A percentile compares a stretch with the other conserved stretches of the same genome.
phyloP scores from a whole-genome alignment of 2,113 vertebrate genomes.

The Papio anubis region DNA sequence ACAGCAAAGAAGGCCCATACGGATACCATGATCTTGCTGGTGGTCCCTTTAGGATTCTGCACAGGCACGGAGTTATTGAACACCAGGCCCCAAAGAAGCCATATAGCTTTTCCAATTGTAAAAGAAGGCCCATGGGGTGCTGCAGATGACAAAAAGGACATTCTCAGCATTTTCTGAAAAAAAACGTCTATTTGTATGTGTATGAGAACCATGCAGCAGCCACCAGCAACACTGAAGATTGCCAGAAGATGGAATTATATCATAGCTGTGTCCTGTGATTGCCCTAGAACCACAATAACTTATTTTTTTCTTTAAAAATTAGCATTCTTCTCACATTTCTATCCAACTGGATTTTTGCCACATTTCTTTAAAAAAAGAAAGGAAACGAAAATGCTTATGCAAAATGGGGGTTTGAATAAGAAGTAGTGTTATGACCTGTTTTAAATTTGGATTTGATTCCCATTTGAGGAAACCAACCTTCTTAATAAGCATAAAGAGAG shows the following conservation, averaged over 20 bases:
- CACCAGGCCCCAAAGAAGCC: conserved; percentile 98
- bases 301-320: background rate
- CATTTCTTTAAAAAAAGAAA: background rate
- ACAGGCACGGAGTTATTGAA: conserved; percentile 99
- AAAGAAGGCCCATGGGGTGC: conserved; percentile 98
- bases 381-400: background rate
- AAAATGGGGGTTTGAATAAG: conserved; percentile 39
- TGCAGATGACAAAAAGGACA: conserved; percentile 71
- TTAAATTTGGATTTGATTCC: conserved; percentile 56
- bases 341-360: background rate
- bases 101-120: conserved; percentile 98
- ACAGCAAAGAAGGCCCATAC: conserved; percentile 99
- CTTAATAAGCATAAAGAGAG: background rate
- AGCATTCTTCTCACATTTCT: background rate
- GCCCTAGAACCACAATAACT: background rate
- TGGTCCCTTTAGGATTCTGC: conserved; percentile 97
- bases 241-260: rapidly evolving
- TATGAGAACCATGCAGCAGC: rapidly evolving
- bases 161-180: background rate
- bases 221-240: rapidly evolving
- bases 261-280: rapidly evolving
- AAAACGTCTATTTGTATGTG: rapidly evolving
- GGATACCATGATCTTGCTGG: conserved; percentile 99
- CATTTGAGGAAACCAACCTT: background rate
- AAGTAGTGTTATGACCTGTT: conserved; percentile 20